Evolutionary conservation across 1,140 invertebrate species (phyloP).

Genomic region (Mylabris phalerata): DNA sequence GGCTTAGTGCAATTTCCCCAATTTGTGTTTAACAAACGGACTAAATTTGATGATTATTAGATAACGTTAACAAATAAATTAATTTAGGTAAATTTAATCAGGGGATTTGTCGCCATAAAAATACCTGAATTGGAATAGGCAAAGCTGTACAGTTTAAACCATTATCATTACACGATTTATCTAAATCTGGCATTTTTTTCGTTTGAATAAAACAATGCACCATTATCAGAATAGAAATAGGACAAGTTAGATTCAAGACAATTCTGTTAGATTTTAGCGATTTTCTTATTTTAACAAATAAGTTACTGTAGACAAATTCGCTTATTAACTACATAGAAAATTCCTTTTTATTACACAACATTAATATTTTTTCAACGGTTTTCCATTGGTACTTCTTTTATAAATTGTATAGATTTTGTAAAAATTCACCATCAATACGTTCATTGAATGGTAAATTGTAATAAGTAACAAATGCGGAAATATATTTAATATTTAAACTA

Average conservation of each 20-base stretch:
- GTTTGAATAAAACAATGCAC: no score
- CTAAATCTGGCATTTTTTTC: no score
- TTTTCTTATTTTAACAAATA: no score
- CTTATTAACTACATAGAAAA: no score
- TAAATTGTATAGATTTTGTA: no score
- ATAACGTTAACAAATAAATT: background rate
- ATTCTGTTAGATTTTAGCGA: no score
- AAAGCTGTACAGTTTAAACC: conserved; percentile 60
- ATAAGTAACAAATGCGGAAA: conserved; percentile 54
- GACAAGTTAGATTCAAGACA: no score
- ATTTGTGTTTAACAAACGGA: conserved; percentile 84
- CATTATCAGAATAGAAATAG: no score
- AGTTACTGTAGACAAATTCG: no score
- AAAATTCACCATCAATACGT: no score
- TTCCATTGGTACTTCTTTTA: conserved; percentile 2
- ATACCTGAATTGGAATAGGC: conserved; percentile 95
- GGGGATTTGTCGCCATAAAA: conserved; percentile 89
- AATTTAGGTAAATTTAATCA: conserved; percentile 49
- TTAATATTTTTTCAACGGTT: conserved; percentile 15
- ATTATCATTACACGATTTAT: conserved; percentile 11
- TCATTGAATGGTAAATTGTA: conserved; percentile 48
- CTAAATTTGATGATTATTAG: conserved; percentile 37
- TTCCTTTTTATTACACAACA: background rate
- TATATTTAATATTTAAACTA: conserved; percentile 43
- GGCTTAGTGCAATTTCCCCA: conserved; percentile 93